A percentile compares a stretch with the other conserved stretches of the same genome.
phyloP scores from a whole-genome alignment of 2,113 vertebrate species.

The Azemiops feae region DNA sequence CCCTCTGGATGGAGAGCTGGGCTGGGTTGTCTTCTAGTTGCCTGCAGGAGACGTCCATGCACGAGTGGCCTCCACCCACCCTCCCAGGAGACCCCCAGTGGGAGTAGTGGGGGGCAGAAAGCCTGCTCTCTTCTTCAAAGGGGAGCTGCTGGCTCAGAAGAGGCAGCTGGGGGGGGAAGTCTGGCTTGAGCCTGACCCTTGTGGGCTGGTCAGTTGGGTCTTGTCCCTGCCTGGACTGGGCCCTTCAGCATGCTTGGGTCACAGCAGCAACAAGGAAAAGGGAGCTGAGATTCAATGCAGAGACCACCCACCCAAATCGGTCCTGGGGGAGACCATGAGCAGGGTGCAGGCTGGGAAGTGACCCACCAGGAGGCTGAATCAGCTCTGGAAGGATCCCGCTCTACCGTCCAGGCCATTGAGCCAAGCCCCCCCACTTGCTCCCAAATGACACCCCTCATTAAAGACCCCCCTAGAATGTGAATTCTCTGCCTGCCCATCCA shows the following conservation, averaged over 20 bases:
- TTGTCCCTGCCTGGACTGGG: not conserved
- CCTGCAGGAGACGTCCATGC: not conserved
- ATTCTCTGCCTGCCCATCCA: not conserved
- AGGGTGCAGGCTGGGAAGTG: not conserved
- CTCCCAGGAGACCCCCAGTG: not conserved
- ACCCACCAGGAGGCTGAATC: too few relatives aligned
- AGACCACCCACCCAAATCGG: not conserved
- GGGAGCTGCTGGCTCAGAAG: too few relatives aligned
- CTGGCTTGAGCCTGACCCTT: not conserved
- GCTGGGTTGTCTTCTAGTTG: not conserved
- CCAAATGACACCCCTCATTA: not conserved
- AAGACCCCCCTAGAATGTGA: not conserved
- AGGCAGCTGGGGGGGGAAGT: not conserved
- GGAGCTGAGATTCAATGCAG: fast-evolving
- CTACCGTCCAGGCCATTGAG: not conserved
- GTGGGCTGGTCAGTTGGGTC: not conserved
- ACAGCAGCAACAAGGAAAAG: not conserved
- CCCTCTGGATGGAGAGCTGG: not conserved
- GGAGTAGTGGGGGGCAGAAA: too few relatives aligned
- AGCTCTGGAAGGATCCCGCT: not conserved
- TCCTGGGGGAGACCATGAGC: not conserved
- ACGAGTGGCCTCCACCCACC: not conserved
- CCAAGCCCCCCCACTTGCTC: too few relatives aligned
- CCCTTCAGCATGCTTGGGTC: not conserved
- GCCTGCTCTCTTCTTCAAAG: not conserved